A percentile compares a stretch with the other conserved stretches of the same genome.
These are phyloP conservation scores for Chelmon rostratus DNA, from an alignment of 2,797 vertebrate genomes.

Conservation along the genomic window DNA sequence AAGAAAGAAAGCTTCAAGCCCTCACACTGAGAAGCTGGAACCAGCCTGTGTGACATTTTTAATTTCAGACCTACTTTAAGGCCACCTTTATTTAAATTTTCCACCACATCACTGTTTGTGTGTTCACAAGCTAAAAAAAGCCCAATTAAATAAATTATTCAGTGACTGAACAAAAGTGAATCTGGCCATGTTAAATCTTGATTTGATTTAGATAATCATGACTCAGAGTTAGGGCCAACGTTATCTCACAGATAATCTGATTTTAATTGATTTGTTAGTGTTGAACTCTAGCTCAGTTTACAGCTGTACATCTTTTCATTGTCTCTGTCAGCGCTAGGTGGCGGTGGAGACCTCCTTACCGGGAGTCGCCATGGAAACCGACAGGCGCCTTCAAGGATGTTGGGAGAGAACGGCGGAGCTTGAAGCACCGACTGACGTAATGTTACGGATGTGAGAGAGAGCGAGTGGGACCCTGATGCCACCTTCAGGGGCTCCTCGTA, in stretches of 20 bases:
- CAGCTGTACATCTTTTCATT: neutral
- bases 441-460: slow-evolving; percentile 70
- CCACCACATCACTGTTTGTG: neutral
- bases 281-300: neutral
- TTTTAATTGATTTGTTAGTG: neutral
- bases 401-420: slow-evolving; percentile 59
- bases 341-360: slow-evolving; percentile 33
- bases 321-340: slow-evolving; percentile 63
- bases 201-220: neutral
- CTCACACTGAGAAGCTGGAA: too few species aligned
- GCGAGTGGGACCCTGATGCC: slow-evolving; percentile 64
- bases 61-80: neutral
- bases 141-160: neutral
- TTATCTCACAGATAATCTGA: neutral
- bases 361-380: slow-evolving; percentile 87
- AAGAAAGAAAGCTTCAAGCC: neutral
- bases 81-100: neutral
- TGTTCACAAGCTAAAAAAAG: neutral
- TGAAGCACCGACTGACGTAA: slow-evolving; percentile 82
- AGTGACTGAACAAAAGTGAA: neutral
- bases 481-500: slow-evolving; percentile 53
- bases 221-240: neutral
- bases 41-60: neutral
- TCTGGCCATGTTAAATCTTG: neutral
- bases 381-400: slow-evolving; percentile 77